These are phyloP conservation scores for Gallinago stenura DNA, from an alignment of 2,797 vertebrate genomes.

Conservation along the genomic window DNA sequence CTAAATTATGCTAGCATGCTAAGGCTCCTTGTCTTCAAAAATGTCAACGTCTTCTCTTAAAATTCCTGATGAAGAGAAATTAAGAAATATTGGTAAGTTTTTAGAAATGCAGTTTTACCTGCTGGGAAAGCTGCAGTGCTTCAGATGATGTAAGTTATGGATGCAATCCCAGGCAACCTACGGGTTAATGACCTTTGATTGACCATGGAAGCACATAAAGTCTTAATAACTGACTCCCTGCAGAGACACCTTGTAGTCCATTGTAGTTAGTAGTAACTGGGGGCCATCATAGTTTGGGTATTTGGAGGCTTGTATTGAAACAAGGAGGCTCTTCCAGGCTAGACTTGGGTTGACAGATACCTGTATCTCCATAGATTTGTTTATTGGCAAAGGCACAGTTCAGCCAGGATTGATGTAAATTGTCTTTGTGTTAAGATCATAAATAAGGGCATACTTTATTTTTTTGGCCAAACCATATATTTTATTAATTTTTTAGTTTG, in stretches of 20 bases:
- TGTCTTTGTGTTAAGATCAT: not conserved
- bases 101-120: not conserved
- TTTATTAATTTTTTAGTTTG: not conserved
- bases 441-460: not conserved
- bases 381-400: not conserved
- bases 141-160: not conserved
- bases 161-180: not conserved
- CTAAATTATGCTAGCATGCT: not conserved
- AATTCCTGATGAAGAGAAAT: not conserved
- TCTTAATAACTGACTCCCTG: not conserved
- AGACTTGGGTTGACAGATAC: not conserved
- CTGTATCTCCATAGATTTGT: not conserved
- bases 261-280: not conserved
- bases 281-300: not conserved
- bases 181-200: not conserved
- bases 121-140: not conserved
- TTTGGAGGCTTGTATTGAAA: slow-evolving; percentile 47
- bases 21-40: not conserved
- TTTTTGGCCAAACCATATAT: rapidly evolving
- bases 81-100: not conserved
- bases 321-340: slow-evolving; percentile 28
- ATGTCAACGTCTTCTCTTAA: not conserved
- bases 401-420: not conserved
- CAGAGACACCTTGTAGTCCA: not conserved
- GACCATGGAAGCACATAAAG: not conserved